Conservation (phyloP, 2,797 vertebrate genomes). For the Hydrophis major region DNA sequence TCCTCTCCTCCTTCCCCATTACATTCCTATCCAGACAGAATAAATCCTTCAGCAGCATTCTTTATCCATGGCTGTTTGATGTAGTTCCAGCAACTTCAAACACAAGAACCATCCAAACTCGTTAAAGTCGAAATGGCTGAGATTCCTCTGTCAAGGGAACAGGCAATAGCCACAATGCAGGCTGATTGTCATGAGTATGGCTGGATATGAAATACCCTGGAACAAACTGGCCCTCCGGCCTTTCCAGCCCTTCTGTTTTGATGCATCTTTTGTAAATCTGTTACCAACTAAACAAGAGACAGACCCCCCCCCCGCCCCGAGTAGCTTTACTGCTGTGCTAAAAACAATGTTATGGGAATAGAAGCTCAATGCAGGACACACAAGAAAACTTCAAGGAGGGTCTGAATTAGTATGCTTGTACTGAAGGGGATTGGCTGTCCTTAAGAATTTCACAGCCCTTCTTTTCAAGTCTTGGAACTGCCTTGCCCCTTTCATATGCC, state of each 20-base stretch:
- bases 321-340: conserved; percentile 14
- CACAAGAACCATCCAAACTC: conserved; percentile 54
- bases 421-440: not conserved
- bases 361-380: not conserved
- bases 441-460: conserved; percentile 15
- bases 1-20: conserved; percentile 41
- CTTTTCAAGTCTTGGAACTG: not conserved
- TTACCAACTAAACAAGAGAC: conserved; percentile 1
- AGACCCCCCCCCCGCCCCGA: not conserved
- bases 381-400: not conserved
- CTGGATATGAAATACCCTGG: not conserved
- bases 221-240: not conserved
- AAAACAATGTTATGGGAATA: conserved; percentile 13
- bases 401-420: not conserved
- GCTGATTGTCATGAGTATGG: not conserved
- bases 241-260: not conserved
- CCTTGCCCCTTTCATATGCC: not conserved
- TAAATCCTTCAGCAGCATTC: conserved; percentile 62
- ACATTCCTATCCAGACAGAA: conserved; percentile 63
- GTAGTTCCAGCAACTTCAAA: conserved; percentile 70
- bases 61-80: conserved; percentile 64
- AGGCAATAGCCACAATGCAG: not conserved
- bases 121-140: conserved; percentile 55
- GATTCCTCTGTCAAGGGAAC: conserved; percentile 29
- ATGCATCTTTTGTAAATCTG: not conserved